Evolutionary conservation across 2,888 invertebrate genomes (phyloP).

Genomic region (Drosophila pseudotalamancana): DNA sequence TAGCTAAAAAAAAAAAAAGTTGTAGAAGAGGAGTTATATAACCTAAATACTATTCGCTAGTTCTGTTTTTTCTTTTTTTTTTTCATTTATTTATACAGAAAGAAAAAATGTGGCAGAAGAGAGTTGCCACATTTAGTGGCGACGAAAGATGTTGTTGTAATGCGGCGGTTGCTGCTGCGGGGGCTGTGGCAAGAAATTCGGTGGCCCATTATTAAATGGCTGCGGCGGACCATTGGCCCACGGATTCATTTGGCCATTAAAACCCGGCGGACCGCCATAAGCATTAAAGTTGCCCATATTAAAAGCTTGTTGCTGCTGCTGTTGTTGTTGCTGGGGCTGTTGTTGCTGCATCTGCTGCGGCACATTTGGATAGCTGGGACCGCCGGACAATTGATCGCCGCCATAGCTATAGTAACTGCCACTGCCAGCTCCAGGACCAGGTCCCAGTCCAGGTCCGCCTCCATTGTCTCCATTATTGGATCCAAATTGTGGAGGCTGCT

Average conservation of each 20-base stretch:
- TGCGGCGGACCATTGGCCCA: slow-evolving; percentile 44
- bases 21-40: too few species aligned
- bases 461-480: not conserved
- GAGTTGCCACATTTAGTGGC: slow-evolving; percentile 12
- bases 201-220: slow-evolving; percentile 39
- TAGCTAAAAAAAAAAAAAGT: not conserved
- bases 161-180: slow-evolving; percentile 44
- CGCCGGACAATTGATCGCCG: slow-evolving; percentile 21
- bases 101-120: not conserved
- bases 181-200: slow-evolving; percentile 58
- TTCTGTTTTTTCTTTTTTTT: too few species aligned
- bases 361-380: slow-evolving; percentile 7
- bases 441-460: not conserved
- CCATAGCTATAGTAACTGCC: slow-evolving; percentile 28
- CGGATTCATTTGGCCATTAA: slow-evolving; percentile 39
- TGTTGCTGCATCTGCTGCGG: slow-evolving; percentile 5
- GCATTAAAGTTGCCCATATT: slow-evolving; percentile 41
- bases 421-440: not conserved
- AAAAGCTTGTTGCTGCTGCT: slow-evolving; percentile 23
- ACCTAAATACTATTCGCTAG: not conserved
- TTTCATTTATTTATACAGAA: slow-evolving; percentile 7
- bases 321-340: slow-evolving; percentile 7
- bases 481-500: slow-evolving; percentile 6
- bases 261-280: slow-evolving; percentile 43
- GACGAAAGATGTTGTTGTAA: slow-evolving; percentile 71